phyloP scores from a whole-genome alignment of 1,140 invertebrate species.

The Globodera rostochiensis region DNA sequence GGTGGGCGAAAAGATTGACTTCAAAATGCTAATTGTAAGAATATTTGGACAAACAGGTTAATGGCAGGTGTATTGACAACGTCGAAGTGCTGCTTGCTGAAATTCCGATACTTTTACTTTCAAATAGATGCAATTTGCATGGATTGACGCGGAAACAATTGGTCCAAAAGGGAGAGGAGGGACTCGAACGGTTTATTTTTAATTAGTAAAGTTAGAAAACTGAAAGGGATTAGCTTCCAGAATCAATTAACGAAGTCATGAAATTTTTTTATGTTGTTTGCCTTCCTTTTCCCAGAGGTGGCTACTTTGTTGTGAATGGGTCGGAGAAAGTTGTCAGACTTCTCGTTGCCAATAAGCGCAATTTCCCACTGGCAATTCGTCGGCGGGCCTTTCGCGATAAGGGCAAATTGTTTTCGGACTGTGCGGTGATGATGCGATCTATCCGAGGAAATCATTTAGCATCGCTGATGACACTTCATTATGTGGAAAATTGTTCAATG shows the following conservation, averaged over 20 bases:
- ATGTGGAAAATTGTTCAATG: slow-evolving; percentile 61
- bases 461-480: slow-evolving; percentile 59
- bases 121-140: slow-evolving; percentile 58
- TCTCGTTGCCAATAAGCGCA: slow-evolving; percentile 60
- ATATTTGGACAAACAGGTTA: slow-evolving; percentile 31
- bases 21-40: background rate
- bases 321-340: slow-evolving; percentile 63
- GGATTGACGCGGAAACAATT: slow-evolving; percentile 49
- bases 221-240: too few species aligned
- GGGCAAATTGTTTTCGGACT: slow-evolving; percentile 60
- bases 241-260: background rate
- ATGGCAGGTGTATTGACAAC: slow-evolving; percentile 50
- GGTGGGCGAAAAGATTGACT: slow-evolving; percentile 7
- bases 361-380: slow-evolving; percentile 60
- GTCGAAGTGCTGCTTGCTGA: slow-evolving; percentile 55
- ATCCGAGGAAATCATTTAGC: slow-evolving; percentile 59
- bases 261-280: background rate
- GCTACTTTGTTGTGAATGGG: slow-evolving; percentile 64
- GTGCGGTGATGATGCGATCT: slow-evolving; percentile 63
- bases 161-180: slow-evolving; percentile 56
- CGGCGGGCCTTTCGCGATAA: slow-evolving; percentile 57
- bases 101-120: slow-evolving; percentile 62
- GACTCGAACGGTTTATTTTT: slow-evolving; percentile 43
- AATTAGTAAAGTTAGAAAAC: background rate
- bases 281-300: slow-evolving; percentile 34